Percentiles rank a stretch among this genome's conserved stretches.
These are phyloP conservation scores for Melanogrammus aeglefinus DNA, from an alignment of 2,797 vertebrate species.

Conservation along the genomic window DNA sequence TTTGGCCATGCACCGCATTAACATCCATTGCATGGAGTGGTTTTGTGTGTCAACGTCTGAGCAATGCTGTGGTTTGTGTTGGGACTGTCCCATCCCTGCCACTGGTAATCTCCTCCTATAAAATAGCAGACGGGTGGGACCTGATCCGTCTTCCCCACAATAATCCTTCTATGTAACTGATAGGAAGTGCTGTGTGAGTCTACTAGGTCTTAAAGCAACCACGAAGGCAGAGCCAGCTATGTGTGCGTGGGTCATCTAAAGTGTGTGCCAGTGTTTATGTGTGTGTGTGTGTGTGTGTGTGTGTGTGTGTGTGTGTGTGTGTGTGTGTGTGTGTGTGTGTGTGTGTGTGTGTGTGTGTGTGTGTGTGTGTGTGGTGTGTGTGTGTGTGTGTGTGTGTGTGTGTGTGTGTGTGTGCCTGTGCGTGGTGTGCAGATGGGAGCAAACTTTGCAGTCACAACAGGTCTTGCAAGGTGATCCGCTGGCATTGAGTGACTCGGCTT, in stretches of 20 bases:
- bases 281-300: not conserved
- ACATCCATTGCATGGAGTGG: not conserved
- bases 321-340: not conserved
- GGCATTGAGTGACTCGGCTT: constrained; percentile 13
- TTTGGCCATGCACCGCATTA: not conserved
- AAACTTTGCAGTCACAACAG: constrained; percentile 18
- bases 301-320: not conserved
- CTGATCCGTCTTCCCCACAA: constrained; percentile 47
- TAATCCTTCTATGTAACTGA: constrained; percentile 64
- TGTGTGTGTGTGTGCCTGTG: not conserved
- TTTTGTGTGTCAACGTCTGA: constrained; percentile 21
- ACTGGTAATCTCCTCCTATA: constrained; percentile 40
- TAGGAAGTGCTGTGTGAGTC: constrained; percentile 46
- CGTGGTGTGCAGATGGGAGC: constrained; percentile 31
- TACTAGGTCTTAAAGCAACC: constrained; percentile 53
- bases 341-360: not conserved
- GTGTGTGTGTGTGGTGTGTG: not conserved
- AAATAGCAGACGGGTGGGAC: constrained; percentile 36
- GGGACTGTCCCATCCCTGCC: constrained; percentile 46
- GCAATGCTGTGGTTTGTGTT: constrained; percentile 51
- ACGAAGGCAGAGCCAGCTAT: constrained; percentile 21
- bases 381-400: not conserved
- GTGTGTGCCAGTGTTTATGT: constrained; percentile 1
- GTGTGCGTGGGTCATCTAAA: not conserved
- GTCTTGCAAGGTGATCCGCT: constrained; percentile 13